These are phyloP conservation scores for Limnothrissa miodon DNA, from an alignment of 2,113 vertebrate genomes.

Conservation along the genomic window DNA sequence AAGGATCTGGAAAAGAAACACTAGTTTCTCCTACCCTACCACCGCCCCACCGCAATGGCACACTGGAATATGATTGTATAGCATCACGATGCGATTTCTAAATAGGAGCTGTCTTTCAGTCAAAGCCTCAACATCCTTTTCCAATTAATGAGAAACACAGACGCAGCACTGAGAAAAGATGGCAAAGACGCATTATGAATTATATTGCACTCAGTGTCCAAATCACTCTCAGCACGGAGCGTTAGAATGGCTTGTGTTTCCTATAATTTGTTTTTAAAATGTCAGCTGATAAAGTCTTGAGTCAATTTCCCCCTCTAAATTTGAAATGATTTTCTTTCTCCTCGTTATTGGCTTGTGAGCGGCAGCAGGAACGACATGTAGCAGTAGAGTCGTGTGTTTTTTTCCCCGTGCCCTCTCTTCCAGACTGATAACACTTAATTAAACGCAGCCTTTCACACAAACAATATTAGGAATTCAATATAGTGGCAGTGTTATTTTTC, in stretches of 20 bases:
- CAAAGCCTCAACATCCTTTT: background rate
- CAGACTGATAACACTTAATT: background rate
- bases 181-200: background rate
- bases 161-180: background rate
- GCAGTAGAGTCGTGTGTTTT: background rate
- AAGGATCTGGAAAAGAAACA: no score
- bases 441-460: background rate
- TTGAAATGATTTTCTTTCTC: background rate
- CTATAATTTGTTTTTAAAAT: background rate
- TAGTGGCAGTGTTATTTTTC: background rate
- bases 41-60: background rate
- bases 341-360: background rate
- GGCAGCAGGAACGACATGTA: background rate
- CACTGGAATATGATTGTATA: background rate
- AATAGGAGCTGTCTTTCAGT: background rate
- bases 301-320: conserved; percentile 4
- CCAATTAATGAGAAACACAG: background rate
- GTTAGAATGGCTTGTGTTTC: background rate
- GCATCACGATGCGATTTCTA: background rate
- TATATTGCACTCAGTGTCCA: background rate
- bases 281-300: background rate
- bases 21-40: no score
- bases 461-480: background rate
- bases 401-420: background rate
- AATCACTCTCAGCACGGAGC: background rate